Percentiles rank a stretch among this genome's conserved stretches.
phyloP scores from a whole-genome alignment of 2,888 invertebrate species.

The Dryomyza anilis region DNA sequence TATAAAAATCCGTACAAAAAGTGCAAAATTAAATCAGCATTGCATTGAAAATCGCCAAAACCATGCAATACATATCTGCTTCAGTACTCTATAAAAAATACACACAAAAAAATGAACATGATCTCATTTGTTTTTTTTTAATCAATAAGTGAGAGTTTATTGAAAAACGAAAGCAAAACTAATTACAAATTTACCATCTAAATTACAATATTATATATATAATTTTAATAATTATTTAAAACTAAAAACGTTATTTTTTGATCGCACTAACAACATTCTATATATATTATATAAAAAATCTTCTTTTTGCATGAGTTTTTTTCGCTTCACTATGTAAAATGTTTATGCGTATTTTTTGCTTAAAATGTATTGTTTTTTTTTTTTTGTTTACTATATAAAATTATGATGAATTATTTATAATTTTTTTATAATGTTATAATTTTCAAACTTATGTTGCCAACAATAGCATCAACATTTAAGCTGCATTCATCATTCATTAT shows the following conservation, averaged over 20 bases:
- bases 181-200: constrained; percentile 14
- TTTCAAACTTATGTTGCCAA: background rate
- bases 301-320: constrained; percentile 16
- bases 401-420: background rate
- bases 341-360: background rate
- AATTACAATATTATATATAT: constrained; percentile 6
- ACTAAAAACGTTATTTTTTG: constrained; percentile 7
- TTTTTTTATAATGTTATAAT: constrained; percentile 7
- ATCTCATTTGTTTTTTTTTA: too few species aligned
- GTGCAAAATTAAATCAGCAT: too few species aligned
- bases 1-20: too few species aligned
- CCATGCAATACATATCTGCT: too few species aligned
- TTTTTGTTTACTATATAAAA: constrained; percentile 5
- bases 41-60: too few species aligned
- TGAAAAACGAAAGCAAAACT: constrained; percentile 8
- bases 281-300: constrained; percentile 10
- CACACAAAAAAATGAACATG: too few species aligned
- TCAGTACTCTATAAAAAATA: too few species aligned
- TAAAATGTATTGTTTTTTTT: background rate
- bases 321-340: background rate
- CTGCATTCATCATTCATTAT: too few species aligned
- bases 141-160: constrained; percentile 8
- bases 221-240: constrained; percentile 13
- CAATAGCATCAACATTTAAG: background rate
- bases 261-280: constrained; percentile 10